Evolutionary conservation across 1,140 invertebrate species (phyloP).

Genomic region (Harlomillsia oculata): DNA sequence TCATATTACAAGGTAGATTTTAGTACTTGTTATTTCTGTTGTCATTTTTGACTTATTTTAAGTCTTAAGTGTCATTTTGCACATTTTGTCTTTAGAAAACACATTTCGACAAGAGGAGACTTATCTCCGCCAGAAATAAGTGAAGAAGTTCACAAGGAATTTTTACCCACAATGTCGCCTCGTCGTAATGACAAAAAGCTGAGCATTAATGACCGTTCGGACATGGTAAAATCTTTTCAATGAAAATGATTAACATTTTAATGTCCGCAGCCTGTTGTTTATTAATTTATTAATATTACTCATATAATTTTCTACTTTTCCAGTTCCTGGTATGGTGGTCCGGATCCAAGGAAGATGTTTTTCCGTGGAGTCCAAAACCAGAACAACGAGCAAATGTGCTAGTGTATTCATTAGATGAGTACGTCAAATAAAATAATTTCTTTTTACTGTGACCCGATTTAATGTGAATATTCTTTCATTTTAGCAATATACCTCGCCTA

Average conservation of each 20-base stretch:
- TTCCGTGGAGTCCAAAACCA: slow-evolving; percentile 31
- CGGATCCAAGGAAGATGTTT: slow-evolving; percentile 29
- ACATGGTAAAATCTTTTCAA: slow-evolving; percentile 8
- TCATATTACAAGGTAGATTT: slow-evolving; percentile 17
- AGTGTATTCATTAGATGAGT: slow-evolving; percentile 12
- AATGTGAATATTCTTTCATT: background rate
- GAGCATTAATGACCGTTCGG: slow-evolving; percentile 12
- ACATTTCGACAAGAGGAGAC: background rate
- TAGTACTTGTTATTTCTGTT: background rate
- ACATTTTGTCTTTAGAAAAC: background rate
- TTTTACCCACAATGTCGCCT: slow-evolving; percentile 15
- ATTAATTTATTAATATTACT: too few relatives aligned
- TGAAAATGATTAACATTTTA: background rate
- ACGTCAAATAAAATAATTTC: background rate
- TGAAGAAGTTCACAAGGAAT: slow-evolving; percentile 16
- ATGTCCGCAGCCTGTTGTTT: background rate
- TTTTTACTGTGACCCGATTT: background rate
- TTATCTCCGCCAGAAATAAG: slow-evolving; percentile 22
- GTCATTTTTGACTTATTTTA: background rate
- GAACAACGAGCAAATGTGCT: slow-evolving; percentile 24
- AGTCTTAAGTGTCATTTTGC: background rate
- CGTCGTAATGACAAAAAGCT: slow-evolving; percentile 16
- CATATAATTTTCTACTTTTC: too few relatives aligned
- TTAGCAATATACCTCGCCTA: slow-evolving; percentile 17
- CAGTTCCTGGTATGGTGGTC: slow-evolving; percentile 33